Evolutionary conservation across 2,113 vertebrate species (phyloP), one percentile per base, ranked within the genome.

Genomic region (Myrmophylax atrothorax): DNA sequence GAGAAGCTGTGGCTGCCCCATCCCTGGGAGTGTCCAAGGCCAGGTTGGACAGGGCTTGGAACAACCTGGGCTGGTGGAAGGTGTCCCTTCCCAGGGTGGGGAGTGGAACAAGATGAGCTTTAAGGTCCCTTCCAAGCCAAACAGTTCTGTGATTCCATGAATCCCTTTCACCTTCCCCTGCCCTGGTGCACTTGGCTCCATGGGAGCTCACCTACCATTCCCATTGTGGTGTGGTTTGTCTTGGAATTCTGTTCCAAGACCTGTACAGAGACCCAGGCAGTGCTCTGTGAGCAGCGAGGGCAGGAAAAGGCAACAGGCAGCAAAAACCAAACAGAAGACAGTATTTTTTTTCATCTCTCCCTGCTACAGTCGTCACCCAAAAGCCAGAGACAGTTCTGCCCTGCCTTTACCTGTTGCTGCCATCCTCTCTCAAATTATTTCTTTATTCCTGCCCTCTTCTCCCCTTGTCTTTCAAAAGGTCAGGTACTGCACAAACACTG

Each of bases 251-350:
- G 42, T 52, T 58, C 28, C 24, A 18, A 24, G 35, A 53, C 17
- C n/a, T 42, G 47, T 53, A 31, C 50, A 40, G 46, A 53, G 6
- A 20, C 37, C 12, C 3, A 1, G 38, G 38, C 5, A 46, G 37
- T 3, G 37, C 52, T 17, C 18, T 2, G 1, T 4, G 58, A 66
- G 12, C 1, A 12, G n/a, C 3, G 42, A 68, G 24, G 67, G 16
- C 35, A 60, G 47, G 29, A 42, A 46, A 55, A 9, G 18, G 12
- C 13, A 66, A 29, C 3, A 20, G 31, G 18, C 37, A 50, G 18
- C 35, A 68, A 58, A 78, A 91, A 78, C 3, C 33, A 35, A 74
- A 63, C 19, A 37, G 42, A 67, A 64, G 22, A 58, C 20, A 24
- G 0, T 35, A 49, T 12, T 28, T 17, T 84, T 55, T 59, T 66